phyloP scores from a whole-genome alignment of 2,888 invertebrate species.

The Neoaliturus tenellus region DNA sequence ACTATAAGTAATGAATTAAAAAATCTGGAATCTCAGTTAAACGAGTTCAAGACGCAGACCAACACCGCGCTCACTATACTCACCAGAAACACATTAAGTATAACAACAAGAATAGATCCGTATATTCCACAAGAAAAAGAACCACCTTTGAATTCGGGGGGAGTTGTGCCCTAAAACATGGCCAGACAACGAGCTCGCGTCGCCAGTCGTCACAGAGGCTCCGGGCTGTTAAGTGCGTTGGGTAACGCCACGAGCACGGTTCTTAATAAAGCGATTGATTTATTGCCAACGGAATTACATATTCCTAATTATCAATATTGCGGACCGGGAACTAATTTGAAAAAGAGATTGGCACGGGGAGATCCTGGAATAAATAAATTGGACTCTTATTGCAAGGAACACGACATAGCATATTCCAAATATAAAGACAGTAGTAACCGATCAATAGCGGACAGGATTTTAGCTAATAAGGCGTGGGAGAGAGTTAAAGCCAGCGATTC shows the following conservation, averaged over 20 bases:
- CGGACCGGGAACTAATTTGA: constrained; percentile 4
- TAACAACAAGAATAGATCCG: not conserved
- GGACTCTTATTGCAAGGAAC: constrained; percentile 6
- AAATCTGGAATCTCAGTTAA: not conserved
- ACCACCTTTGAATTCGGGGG: not conserved
- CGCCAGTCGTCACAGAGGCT: not conserved
- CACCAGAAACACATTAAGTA: not conserved
- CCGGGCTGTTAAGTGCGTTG: not conserved
- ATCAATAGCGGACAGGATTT: not conserved
- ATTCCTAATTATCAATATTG: constrained; percentile 9
- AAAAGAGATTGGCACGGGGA: not conserved
- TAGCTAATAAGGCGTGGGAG: constrained; percentile 12
- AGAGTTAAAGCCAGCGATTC: constrained; percentile 14
- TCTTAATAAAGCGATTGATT: not conserved
- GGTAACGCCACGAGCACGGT: not conserved
- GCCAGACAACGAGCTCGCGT: not conserved
- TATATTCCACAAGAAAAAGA: not conserved
- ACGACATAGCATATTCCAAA: constrained; percentile 26
- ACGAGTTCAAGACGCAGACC: not conserved
- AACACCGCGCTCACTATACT: not conserved
- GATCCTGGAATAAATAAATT: constrained; percentile 17
- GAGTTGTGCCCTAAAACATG: not conserved
- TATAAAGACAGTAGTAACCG: not conserved
- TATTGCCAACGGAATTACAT: constrained; percentile 56
- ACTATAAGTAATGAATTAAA: not conserved